Percentiles rank a stretch among this genome's conserved stretches.
phyloP scores from a whole-genome alignment of 2,797 vertebrate genomes.

The Hafferia zeledoni region DNA sequence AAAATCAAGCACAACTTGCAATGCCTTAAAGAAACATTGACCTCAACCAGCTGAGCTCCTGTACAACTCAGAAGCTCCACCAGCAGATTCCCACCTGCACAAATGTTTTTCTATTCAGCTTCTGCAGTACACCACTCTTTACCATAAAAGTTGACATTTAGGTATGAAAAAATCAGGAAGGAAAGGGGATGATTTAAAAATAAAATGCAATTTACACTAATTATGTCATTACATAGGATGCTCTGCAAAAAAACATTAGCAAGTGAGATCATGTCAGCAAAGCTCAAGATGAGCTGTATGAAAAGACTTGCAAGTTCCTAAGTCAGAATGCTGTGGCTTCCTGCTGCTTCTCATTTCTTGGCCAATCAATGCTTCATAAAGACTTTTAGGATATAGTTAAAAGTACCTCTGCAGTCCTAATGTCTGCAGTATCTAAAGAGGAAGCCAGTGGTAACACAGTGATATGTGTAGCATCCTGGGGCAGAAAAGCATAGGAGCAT shows the following conservation, averaged over 20 bases:
- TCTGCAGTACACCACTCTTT: constrained; percentile 44
- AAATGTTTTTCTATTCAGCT: constrained; percentile 2
- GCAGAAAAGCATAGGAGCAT: not conserved
- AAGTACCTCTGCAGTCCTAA: constrained; percentile 28
- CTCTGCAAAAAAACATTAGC: constrained; percentile 65
- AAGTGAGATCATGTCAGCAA: constrained; percentile 64
- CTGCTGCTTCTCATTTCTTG: constrained; percentile 60
- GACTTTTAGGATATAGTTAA: constrained; percentile 2
- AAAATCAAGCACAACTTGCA: not conserved
- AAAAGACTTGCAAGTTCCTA: constrained; percentile 22
- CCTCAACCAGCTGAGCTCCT: not conserved
- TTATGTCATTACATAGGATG: constrained; percentile 71
- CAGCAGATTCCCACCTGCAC: constrained; percentile 9
- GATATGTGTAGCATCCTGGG: rapidly evolving
- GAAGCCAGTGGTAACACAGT: not conserved
- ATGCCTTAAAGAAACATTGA: not conserved
- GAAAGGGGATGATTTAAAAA: constrained; percentile 73
- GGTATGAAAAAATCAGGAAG: constrained; percentile 70
- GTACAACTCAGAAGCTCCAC: constrained; percentile 5
- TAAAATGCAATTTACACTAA: constrained; percentile 72
- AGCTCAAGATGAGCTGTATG: constrained; percentile 36
- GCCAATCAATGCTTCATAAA: constrained; percentile 54
- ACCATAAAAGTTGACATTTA: constrained; percentile 67
- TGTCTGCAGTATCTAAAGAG: constrained; percentile 8
- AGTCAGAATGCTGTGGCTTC: constrained; percentile 61